These are phyloP conservation scores for Sinotaia quadrata DNA, from an alignment of 2,888 invertebrate genomes.

Conservation along the genomic window DNA sequence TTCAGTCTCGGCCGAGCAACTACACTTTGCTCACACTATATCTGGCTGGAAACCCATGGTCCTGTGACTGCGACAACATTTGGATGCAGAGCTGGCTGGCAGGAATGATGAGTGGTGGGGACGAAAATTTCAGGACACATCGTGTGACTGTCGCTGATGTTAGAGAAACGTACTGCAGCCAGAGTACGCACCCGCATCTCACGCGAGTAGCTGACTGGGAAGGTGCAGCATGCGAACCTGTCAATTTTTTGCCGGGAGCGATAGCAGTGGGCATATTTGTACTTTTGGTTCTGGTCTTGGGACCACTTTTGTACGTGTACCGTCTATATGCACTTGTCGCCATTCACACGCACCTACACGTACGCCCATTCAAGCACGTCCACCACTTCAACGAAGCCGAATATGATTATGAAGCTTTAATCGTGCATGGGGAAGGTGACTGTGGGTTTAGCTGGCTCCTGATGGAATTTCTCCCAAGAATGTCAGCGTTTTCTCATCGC, in stretches of 20 bases:
- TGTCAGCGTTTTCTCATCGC: not conserved
- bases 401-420: constrained; percentile 13
- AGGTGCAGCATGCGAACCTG: not conserved
- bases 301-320: constrained; percentile 19
- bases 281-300: constrained; percentile 1
- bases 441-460: not conserved
- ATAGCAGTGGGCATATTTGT: constrained; percentile 4
- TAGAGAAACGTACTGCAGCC: constrained; percentile 2
- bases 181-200: not conserved
- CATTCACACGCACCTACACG: constrained; percentile 6
- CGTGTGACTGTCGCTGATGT: constrained; percentile 11
- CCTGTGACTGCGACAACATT: constrained; percentile 19
- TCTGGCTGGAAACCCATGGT: constrained; percentile 19
- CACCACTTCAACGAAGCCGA: constrained; percentile 16
- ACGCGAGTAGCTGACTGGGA: constrained; percentile 20
- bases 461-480: not conserved
- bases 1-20: constrained; percentile 1
- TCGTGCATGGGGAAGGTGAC: constrained; percentile 6
- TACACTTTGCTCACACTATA: constrained; percentile 1
- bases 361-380: constrained; percentile 13
- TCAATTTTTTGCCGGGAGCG: constrained; percentile 14
- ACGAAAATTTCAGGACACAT: not conserved
- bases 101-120: not conserved
- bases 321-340: constrained; percentile 19
- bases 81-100: constrained; percentile 16